Percentiles rank a stretch among this genome's conserved stretches.
These are phyloP conservation scores for Orientallactaga sibirica DNA, from an alignment of 2,797 vertebrate species.

Conservation along the genomic window DNA sequence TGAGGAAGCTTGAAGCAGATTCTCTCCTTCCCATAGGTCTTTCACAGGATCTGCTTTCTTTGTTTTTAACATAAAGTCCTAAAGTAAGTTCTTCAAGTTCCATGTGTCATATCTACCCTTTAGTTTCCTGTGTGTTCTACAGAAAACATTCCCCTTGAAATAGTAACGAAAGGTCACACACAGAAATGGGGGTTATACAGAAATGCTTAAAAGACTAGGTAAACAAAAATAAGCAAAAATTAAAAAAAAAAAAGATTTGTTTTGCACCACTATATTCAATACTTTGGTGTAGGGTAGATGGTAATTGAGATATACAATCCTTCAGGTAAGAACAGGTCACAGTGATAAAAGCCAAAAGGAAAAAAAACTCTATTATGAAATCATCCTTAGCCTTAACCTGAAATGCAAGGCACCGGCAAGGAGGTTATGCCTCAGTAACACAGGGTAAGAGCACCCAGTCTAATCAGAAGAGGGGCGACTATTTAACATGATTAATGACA, in stretches of 20 bases:
- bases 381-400: neutral
- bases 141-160: neutral
- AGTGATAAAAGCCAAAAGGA: conserved; percentile 23
- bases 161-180: neutral
- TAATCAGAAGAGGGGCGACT: neutral
- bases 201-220: neutral
- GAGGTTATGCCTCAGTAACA: neutral
- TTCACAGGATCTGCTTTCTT: neutral
- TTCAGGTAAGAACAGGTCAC: neutral
- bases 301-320: neutral
- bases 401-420: neutral
- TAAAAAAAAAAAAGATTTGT: neutral
- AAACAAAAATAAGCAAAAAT: neutral
- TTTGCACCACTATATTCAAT: neutral
- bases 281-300: neutral
- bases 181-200: neutral
- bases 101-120: neutral
- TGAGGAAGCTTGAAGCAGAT: neutral
- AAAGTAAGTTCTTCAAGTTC: neutral
- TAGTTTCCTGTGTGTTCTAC: neutral
- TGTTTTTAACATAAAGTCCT: neutral
- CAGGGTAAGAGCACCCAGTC: neutral
- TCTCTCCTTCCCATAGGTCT: neutral
- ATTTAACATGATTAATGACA: neutral
- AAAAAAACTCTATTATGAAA: conserved; percentile 52